phyloP scores from a whole-genome alignment of 2,888 invertebrate genomes.

The Zele albiditarsus region DNA sequence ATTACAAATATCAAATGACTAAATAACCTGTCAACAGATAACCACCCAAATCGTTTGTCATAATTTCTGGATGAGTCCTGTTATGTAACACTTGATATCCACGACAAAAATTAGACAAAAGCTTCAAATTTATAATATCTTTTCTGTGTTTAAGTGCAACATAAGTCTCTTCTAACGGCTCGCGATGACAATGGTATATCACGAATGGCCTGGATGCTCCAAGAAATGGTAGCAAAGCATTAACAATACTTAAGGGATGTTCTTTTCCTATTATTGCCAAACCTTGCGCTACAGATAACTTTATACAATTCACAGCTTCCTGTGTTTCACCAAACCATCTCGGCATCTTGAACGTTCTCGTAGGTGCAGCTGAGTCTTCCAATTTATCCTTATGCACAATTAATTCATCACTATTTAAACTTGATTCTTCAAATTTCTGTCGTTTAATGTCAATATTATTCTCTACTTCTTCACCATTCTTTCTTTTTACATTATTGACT shows the following conservation, averaged over 20 bases:
- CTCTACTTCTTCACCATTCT: slow-evolving; percentile 58
- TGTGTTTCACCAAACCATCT: slow-evolving; percentile 66
- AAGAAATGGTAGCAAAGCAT: slow-evolving; percentile 84
- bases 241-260: slow-evolving; percentile 87
- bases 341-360: slow-evolving; percentile 53
- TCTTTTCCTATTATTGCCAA: slow-evolving; percentile 87
- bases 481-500: slow-evolving; percentile 55
- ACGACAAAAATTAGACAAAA: slow-evolving; percentile 91
- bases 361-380: slow-evolving; percentile 5
- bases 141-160: slow-evolving; percentile 82
- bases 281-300: slow-evolving; percentile 80
- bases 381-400: slow-evolving; percentile 38
- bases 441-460: slow-evolving; percentile 15
- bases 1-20: slow-evolving; percentile 52
- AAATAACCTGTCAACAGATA: slow-evolving; percentile 85
- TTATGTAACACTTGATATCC: slow-evolving; percentile 92
- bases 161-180: slow-evolving; percentile 90
- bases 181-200: slow-evolving; percentile 85
- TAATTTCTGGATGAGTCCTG: slow-evolving; percentile 95
- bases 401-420: slow-evolving; percentile 12
- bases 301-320: slow-evolving; percentile 78
- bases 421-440: slow-evolving; percentile 27
- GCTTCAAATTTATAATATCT: slow-evolving; percentile 83
- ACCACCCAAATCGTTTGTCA: slow-evolving; percentile 91
- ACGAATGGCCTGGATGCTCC: slow-evolving; percentile 89